phyloP scores from a whole-genome alignment of 2,113 vertebrate genomes.

The Salvelinus alpinus region DNA sequence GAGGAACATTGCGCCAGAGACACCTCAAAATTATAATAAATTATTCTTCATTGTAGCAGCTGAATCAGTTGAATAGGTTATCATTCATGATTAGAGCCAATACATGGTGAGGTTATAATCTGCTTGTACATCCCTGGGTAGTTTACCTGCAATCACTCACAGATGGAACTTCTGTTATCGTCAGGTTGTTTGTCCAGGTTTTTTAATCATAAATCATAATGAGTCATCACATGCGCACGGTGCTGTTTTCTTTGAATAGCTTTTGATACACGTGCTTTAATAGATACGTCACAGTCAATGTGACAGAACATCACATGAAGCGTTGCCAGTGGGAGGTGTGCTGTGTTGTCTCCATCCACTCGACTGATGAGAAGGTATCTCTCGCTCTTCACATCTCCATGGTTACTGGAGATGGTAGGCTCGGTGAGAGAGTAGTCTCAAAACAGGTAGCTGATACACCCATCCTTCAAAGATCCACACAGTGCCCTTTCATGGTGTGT shows the following conservation, averaged over 20 bases:
- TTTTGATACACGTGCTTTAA: slow-evolving; percentile 30
- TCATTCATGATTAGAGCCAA: slow-evolving; percentile 16
- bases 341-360: slow-evolving; percentile 35
- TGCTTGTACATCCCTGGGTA: neutral
- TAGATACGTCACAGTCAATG: slow-evolving; percentile 30
- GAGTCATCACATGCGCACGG: neutral
- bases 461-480: slow-evolving; percentile 9
- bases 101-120: neutral
- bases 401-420: slow-evolving; percentile 62
- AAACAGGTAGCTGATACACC: slow-evolving; percentile 54
- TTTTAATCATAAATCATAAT: slow-evolving; percentile 34
- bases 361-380: slow-evolving; percentile 46
- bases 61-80: slow-evolving; percentile 12
- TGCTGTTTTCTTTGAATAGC: neutral
- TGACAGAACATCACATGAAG: slow-evolving; percentile 51
- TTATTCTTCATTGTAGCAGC: slow-evolving; percentile 19
- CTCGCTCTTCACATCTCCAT: slow-evolving; percentile 67
- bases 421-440: slow-evolving; percentile 47
- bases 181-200: slow-evolving; percentile 16
- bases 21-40: slow-evolving; percentile 15
- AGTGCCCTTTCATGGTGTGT: slow-evolving; percentile 5
- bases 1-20: slow-evolving; percentile 39
- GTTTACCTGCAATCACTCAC: slow-evolving; percentile 6
- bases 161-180: too few relatives aligned
- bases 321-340: slow-evolving; percentile 34